These are phyloP conservation scores for Chelonus formosanus DNA, from an alignment of 2,888 invertebrate genomes.

Conservation along the genomic window DNA sequence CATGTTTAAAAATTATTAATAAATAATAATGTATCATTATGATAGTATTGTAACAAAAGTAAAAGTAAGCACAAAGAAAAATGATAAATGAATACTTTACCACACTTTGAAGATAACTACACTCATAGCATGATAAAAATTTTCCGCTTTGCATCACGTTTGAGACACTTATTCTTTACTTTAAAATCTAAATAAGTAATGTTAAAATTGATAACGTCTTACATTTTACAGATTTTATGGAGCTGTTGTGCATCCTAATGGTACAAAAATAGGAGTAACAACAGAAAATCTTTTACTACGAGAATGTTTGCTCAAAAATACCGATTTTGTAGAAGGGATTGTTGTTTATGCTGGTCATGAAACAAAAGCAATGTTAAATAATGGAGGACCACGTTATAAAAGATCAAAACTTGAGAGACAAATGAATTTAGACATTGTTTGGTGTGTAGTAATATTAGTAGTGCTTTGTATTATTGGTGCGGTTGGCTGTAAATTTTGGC, in stretches of 20 bases:
- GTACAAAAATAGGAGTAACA: slow-evolving; percentile 80
- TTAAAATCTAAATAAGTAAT: background rate
- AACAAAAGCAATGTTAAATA: slow-evolving; percentile 97
- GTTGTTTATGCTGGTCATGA: slow-evolving; percentile 97
- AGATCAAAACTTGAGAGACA: slow-evolving; percentile 89
- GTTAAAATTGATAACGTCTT: background rate
- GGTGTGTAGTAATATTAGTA: slow-evolving; percentile 92
- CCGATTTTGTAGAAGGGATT: slow-evolving; percentile 95
- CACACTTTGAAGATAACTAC: too few species aligned
- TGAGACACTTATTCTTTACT: background rate
- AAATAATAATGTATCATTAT: too few species aligned
- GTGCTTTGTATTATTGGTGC: slow-evolving; percentile 91
- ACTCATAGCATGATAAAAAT: too few species aligned
- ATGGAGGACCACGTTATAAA: slow-evolving; percentile 83
- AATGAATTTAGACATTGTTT: slow-evolving; percentile 96
- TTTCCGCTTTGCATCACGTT: background rate
- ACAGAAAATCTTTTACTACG: slow-evolving; percentile 92
- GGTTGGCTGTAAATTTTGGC: slow-evolving; percentile 89
- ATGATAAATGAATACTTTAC: too few species aligned
- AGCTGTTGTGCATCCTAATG: slow-evolving; percentile 82
- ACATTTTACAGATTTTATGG: slow-evolving; percentile 76
- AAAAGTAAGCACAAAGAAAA: too few species aligned
- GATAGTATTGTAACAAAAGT: too few species aligned
- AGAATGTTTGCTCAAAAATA: slow-evolving; percentile 95
- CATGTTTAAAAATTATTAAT: too few species aligned